phyloP scores from a whole-genome alignment of 2,888 invertebrate species.

The Odontocerum albicorne region DNA sequence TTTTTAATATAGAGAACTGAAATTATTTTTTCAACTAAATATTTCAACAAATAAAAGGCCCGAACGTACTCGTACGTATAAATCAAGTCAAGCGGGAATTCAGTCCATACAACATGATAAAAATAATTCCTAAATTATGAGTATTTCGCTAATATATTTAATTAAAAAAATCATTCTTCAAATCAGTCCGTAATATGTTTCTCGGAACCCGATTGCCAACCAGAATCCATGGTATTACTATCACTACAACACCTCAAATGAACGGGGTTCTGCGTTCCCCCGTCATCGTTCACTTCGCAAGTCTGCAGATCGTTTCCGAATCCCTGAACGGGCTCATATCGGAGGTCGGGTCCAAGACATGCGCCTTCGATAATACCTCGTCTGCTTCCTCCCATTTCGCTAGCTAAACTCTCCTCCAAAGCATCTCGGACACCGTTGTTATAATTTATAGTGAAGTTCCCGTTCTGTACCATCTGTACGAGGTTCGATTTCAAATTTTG shows the following conservation, averaged over 20 bases:
- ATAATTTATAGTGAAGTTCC: slow-evolving; percentile 6
- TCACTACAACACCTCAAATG: slow-evolving; percentile 61
- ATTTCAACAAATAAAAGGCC: too few species aligned
- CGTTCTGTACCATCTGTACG: slow-evolving; percentile 26
- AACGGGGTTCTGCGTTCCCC: slow-evolving; percentile 35
- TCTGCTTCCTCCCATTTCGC: slow-evolving; percentile 44
- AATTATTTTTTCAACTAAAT: too few species aligned
- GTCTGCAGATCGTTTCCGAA: slow-evolving; percentile 36
- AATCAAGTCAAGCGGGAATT: too few species aligned
- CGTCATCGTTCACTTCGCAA: slow-evolving; percentile 31
- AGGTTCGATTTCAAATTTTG: slow-evolving; percentile 19
- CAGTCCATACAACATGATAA: too few species aligned
- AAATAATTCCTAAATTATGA: too few species aligned
- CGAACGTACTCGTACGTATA: too few species aligned
- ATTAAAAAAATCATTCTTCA: too few species aligned
- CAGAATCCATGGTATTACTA: slow-evolving; percentile 66
- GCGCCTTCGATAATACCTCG: slow-evolving; percentile 48
- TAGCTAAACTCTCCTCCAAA: slow-evolving; percentile 37
- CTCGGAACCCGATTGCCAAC: slow-evolving; percentile 70
- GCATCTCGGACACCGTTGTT: neutral
- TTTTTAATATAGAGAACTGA: too few species aligned
- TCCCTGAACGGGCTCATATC: slow-evolving; percentile 51
- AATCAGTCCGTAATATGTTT: slow-evolving; percentile 55
- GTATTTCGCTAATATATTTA: too few species aligned
- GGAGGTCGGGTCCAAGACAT: slow-evolving; percentile 48